Base-by-base conservation (phyloP, 1,140 invertebrate genomes). In the Drosophila pseudoobscura region DNA sequence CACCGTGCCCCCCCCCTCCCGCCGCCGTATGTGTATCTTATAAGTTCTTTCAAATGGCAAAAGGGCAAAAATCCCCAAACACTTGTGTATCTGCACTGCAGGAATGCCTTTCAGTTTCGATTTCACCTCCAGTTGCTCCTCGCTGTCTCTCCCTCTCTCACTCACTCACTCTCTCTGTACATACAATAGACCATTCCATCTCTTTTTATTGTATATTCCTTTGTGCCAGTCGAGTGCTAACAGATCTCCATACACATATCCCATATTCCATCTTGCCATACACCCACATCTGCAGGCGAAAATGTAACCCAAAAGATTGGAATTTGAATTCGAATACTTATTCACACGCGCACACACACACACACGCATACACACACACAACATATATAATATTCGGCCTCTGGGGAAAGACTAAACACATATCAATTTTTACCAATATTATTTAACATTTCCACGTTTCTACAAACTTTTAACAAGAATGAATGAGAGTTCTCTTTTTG, bases 331-430 rank as follows among this genome's bases (percentile, higher is more conserved):
- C 2, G 20, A 20, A 20, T 20, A 20, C 2, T 20, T 20, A 2
- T 20, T 20, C 20, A 20, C 20, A 20, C 20, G 2, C 9, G 29
- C 22, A 17, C n/a, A 15, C 53, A 8, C 41, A 44, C n/a, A 52
- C n/a, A 60, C 17, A 58, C 29, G 9, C 31, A 52, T 13, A 20
- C 44, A 26, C 3, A 44, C 44, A 41, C 43, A 17, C 26, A 50
- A 22, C 39, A 43, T 43, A 39, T 26, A 2, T 1, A 7, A 43
- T 22, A 41, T 58, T 69, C 84, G 90, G 90, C 90, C 90, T 91
- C 57, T 85, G 78, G 90, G 90, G 90, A 91, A 91, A 91, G 90
- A 91, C 89, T 91, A 80, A 91, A 69, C 90, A 91, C 90, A 89
- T 88, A 66, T 77, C 13, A 55, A 60, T 54, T 71, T 50, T 50